Evolutionary conservation across 2,888 invertebrate genomes (phyloP).

Genomic region (Osmoderma eremita): DNA sequence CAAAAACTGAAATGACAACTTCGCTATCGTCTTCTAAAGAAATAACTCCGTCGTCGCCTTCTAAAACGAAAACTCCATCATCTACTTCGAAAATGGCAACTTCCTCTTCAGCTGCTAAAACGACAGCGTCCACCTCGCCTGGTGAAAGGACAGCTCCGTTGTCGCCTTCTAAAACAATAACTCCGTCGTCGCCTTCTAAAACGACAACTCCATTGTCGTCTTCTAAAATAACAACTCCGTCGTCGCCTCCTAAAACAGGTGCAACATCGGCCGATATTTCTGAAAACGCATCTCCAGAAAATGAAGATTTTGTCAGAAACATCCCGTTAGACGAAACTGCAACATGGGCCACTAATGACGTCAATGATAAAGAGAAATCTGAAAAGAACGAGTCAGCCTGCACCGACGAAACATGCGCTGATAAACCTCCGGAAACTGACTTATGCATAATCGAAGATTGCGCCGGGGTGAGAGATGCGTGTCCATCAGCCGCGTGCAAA

Average conservation of each 20-base stretch:
- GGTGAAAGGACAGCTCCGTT: too few species aligned
- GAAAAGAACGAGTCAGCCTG: background rate
- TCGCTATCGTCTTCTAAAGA: background rate
- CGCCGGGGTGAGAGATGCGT: background rate
- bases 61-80: background rate
- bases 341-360: background rate
- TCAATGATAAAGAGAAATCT: background rate
- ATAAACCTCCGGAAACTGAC: background rate
- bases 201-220: background rate
- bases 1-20: background rate
- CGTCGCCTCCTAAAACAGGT: background rate
- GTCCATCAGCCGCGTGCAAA: background rate
- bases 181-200: background rate
- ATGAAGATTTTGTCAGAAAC: background rate
- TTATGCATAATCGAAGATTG: background rate
- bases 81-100: background rate
- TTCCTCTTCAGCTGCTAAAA: too few species aligned
- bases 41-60: background rate
- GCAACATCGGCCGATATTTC: background rate
- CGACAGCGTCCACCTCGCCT: background rate
- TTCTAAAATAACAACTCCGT: background rate
- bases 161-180: too few species aligned
- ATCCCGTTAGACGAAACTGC: background rate
- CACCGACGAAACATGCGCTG: background rate
- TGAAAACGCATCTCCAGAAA: background rate